Conservation (phyloP, 2,888 invertebrate genomes). For the Lepidochrysops patricia region DNA sequence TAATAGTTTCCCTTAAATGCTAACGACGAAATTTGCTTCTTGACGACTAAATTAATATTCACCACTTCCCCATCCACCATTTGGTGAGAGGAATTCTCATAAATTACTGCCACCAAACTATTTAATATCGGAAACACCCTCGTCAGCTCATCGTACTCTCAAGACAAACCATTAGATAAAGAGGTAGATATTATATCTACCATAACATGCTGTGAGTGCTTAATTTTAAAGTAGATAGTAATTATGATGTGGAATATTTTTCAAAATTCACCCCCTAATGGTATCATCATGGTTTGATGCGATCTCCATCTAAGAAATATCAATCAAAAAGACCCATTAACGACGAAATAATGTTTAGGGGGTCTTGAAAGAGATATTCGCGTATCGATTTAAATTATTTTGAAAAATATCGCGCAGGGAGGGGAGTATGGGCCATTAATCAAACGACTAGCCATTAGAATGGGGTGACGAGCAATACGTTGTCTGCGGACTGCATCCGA, state of each 20-base stretch:
- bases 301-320: constrained; percentile 13
- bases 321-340: constrained; percentile 14
- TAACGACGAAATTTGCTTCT: background rate
- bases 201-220: background rate
- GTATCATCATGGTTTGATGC: background rate
- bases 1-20: background rate
- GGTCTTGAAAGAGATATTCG: constrained; percentile 15
- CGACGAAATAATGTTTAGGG: constrained; percentile 10
- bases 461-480: constrained; percentile 64
- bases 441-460: constrained; percentile 63
- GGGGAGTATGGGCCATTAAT: constrained; percentile 55
- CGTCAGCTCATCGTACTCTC: background rate
- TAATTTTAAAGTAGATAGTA: background rate
- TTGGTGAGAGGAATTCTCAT: constrained; percentile 5
- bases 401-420: constrained; percentile 25
- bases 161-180: background rate
- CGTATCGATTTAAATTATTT: constrained; percentile 15
- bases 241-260: background rate
- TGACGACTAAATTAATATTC: constrained; percentile 6
- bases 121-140: background rate
- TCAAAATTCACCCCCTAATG: background rate
- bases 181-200: too few relatives aligned
- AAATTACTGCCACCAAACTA: background rate
- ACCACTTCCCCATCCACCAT: background rate
- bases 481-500: constrained; percentile 52